Conservation (phyloP, 2,797 vertebrate genomes). For the Pangasius sanitwongsei region DNA sequence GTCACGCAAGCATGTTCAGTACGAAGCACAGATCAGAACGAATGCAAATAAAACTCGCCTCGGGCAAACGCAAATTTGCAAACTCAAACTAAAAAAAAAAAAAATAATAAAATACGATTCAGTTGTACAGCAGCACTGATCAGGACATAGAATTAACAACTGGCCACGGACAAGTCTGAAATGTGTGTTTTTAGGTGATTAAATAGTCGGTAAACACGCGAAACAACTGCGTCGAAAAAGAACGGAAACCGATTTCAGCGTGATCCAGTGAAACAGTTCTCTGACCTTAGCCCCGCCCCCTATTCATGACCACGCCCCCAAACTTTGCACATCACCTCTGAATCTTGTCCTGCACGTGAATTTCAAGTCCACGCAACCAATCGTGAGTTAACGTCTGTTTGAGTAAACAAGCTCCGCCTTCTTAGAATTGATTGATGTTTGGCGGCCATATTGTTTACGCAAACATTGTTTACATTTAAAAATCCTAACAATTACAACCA, state of each 20-base stretch:
- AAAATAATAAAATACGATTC: not conserved
- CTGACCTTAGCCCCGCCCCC: not conserved
- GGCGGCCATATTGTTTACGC: not conserved
- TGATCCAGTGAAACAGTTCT: not conserved
- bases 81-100: not conserved
- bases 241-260: not conserved
- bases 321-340: not conserved
- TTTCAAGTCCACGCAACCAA: not conserved
- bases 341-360: not conserved
- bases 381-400: not conserved
- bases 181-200: not conserved
- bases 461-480: no score
- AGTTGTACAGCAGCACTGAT: not conserved
- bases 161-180: not conserved
- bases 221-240: no score
- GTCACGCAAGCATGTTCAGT: not conserved
- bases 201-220: no score
- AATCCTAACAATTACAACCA: not conserved
- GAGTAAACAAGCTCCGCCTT: not conserved
- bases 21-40: not conserved
- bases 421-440: not conserved
- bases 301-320: not conserved
- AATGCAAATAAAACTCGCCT: not conserved
- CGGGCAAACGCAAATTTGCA: not conserved
- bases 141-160: not conserved